These are phyloP conservation scores for Phoenicopterus ruber DNA, from an alignment of 2,113 vertebrate genomes.

Conservation along the genomic window DNA sequence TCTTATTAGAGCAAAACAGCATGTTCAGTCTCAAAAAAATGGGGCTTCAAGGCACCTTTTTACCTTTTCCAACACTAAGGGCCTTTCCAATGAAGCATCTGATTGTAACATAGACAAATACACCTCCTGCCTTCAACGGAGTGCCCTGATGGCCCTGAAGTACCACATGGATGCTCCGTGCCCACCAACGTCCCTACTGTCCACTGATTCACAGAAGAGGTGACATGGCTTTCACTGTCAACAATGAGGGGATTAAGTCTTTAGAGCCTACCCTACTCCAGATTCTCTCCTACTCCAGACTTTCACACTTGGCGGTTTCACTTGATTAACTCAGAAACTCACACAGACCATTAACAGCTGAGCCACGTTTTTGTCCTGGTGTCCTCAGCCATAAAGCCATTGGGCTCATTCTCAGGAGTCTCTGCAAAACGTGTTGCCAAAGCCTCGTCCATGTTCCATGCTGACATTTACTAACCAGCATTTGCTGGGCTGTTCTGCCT, in stretches of 20 bases:
- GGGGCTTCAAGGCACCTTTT: neutral
- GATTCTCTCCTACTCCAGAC: neutral
- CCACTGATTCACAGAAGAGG: neutral
- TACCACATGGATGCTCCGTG: neutral
- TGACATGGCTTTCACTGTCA: neutral
- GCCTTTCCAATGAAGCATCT: neutral
- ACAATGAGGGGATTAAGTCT: neutral
- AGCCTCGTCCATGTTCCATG: neutral
- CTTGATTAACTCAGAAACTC: neutral
- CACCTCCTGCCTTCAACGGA: neutral
- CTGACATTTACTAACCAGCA: neutral
- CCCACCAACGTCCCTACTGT: neutral
- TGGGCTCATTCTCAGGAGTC: neutral
- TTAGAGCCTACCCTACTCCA: neutral
- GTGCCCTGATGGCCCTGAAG: too few species aligned
- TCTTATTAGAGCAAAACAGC: neutral
- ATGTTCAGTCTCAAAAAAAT: neutral
- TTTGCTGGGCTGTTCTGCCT: neutral
- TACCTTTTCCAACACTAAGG: neutral
- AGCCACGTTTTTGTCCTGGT: neutral
- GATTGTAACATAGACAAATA: neutral
- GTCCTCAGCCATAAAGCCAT: neutral
- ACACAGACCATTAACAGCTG: neutral
- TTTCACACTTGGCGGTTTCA: neutral
- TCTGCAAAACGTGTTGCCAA: neutral